phyloP scores from a whole-genome alignment of 2,888 invertebrate species.

The Caenorhabditis sp. region DNA sequence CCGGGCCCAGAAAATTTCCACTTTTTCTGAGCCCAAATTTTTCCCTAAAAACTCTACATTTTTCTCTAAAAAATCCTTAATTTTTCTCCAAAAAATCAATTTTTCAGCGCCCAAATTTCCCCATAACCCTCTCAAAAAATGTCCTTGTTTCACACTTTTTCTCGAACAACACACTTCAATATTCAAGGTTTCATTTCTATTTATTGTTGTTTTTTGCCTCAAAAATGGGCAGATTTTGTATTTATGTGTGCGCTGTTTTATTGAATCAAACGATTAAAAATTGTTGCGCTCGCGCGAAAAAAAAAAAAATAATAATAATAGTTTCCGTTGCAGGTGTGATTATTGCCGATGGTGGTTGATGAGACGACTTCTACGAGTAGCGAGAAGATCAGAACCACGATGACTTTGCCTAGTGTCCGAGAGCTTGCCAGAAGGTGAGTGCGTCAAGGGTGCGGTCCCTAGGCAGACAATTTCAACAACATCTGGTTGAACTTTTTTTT shows the following conservation, averaged over 20 bases:
- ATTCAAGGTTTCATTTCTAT: neutral
- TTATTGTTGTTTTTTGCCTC: neutral
- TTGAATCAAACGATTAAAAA: constrained; percentile 8
- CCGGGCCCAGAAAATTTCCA: too few relatives aligned
- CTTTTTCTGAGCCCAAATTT: too few relatives aligned
- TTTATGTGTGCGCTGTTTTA: neutral
- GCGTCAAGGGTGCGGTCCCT: too few relatives aligned
- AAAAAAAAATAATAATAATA: neutral
- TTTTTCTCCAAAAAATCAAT: too few relatives aligned
- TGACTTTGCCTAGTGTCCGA: constrained; percentile 34
- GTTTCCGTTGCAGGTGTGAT: neutral
- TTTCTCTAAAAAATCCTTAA: too few relatives aligned
- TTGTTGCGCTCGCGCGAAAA: neutral
- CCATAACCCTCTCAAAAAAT: neutral
- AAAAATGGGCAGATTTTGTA: too few relatives aligned
- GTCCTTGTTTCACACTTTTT: neutral
- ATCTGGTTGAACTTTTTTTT: neutral
- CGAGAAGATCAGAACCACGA: constrained; percentile 17
- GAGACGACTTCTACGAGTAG: constrained; percentile 7
- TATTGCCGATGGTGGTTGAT: constrained; percentile 4
- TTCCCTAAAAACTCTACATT: too few relatives aligned
- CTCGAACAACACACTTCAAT: neutral
- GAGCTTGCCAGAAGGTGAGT: constrained; percentile 41
- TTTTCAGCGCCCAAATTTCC: too few relatives aligned
- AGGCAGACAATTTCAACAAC: too few relatives aligned